Conservation (phyloP, 2,888 invertebrate genomes). For the Strigamia maritima region DNA sequence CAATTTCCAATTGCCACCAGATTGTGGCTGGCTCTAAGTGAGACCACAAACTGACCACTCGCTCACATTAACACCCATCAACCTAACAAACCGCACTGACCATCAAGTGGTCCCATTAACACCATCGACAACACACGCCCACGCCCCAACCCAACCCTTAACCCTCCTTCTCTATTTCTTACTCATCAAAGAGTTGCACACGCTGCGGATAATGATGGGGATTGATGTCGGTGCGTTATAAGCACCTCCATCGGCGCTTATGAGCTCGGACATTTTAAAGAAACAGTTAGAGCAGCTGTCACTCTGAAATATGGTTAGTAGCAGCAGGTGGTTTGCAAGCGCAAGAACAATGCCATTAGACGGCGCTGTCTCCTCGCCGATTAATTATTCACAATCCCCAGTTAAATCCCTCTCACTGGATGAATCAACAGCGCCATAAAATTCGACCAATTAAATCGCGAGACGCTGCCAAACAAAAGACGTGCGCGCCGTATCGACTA, state of each 20-base stretch:
- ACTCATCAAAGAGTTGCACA: conserved; percentile 6
- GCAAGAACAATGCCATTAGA: conserved; percentile 35
- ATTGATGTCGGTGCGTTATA: background rate
- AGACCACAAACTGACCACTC: conserved; percentile 38
- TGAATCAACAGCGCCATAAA: conserved; percentile 12
- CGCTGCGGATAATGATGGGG: conserved; percentile 4
- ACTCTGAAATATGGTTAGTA: conserved; percentile 35
- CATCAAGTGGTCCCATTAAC: conserved; percentile 36
- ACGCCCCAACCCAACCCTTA: background rate
- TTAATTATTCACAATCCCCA: conserved; percentile 37
- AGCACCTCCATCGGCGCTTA: background rate
- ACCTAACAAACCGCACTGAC: conserved; percentile 38
- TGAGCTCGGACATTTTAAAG: conserved; percentile 4
- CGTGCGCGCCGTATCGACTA: conserved; percentile 8
- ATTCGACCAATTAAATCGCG: conserved; percentile 8
- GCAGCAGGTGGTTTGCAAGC: conserved; percentile 38
- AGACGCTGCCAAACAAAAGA: conserved; percentile 5
- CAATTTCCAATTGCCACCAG: conserved; percentile 38
- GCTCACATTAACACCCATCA: conserved; percentile 36
- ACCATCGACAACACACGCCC: background rate
- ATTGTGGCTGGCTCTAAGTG: conserved; percentile 38
- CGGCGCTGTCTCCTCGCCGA: conserved; percentile 26
- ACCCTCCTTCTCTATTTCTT: background rate
- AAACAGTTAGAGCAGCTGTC: conserved; percentile 1
- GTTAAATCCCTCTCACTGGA: background rate